Evolutionary conservation across 2,888 invertebrate species (phyloP), one percentile per base, ranked within the genome.

Genomic region (Xanthia togata): DNA sequence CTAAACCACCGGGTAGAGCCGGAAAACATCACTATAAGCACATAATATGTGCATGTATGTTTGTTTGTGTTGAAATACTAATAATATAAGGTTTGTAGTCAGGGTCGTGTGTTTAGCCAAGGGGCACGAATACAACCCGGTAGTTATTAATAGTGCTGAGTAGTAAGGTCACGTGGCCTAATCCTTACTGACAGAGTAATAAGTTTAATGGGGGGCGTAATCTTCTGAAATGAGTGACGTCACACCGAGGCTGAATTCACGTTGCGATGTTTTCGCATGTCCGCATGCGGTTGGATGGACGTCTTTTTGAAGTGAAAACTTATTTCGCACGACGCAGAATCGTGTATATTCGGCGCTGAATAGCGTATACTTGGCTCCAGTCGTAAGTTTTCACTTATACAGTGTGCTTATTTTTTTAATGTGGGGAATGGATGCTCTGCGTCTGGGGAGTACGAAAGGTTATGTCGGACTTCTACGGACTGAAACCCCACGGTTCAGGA

Each of bases 21-120:
- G 80, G 82, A 82, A 82, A 82, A 68, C 80, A 77, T 74, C 31
- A 78, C 47, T 71, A 62, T 60, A 38, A 8, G 12, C 35, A 14
- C 41, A n/a, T 12, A n/a, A n/a, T n/a, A n/a, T n/a, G n/a, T n/a
- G n/a, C n/a, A 31, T 67, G 72, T 74, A 68, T 57, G 53, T 70
- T 6, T n/a, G n/a, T 68, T 17, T 64, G 63, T 74, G 70, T 77
- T 69, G 84, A 59, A 84, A 83, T 64, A 84, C 73, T 74, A 74
- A 71, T 79, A 76, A 83, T 65, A 76, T 83, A 41, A 69, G 71
- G 69, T 62, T 81, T n/a, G 53, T 65, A 23, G 12, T 31, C 81
- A 79, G 62, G 79, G 87, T 70, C 85, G 53, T 17, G 67, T 53
- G 81, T n/a, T 71, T 31, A 60, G 50, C 84, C 71, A 47, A 72